phyloP scores from a whole-genome alignment of 1,140 invertebrate species.

The Macrosteles quadrilineatus region DNA sequence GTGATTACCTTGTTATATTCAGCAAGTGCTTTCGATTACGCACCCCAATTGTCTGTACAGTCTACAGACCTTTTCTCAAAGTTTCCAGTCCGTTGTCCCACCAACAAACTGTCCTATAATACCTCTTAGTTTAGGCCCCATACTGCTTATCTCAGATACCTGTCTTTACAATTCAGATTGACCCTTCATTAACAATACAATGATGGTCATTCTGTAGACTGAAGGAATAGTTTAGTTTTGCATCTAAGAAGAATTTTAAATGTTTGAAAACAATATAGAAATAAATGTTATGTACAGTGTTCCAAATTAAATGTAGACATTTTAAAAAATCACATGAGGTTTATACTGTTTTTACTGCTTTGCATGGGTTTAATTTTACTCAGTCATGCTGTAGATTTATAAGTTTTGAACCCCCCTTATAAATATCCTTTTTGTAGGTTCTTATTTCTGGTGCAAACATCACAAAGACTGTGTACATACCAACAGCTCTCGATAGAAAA shows the following conservation, averaged over 20 bases:
- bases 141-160: too few species aligned
- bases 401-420: not conserved
- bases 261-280: not conserved
- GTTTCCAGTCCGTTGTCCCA: too few species aligned
- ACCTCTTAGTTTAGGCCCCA: too few species aligned
- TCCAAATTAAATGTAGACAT: not conserved
- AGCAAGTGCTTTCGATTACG: too few species aligned
- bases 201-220: too few species aligned
- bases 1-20: too few species aligned
- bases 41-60: too few species aligned
- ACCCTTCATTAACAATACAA: too few species aligned
- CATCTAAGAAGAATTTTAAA: not conserved
- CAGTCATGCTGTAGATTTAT: not conserved
- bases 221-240: too few species aligned
- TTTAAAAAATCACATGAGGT: not conserved
- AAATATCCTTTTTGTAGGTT: conserved; percentile 25
- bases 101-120: too few species aligned
- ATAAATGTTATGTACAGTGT: not conserved
- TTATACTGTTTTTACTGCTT: not conserved
- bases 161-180: too few species aligned
- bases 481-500: conserved; percentile 50
- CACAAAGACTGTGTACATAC: conserved; percentile 37
- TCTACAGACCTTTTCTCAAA: too few species aligned
- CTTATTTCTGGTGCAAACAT: conserved; percentile 20
- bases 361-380: not conserved